Percentiles rank a stretch among this genome's conserved stretches.
phyloP scores from a whole-genome alignment of 2,113 vertebrate species.

The Phrynosoma platyrhinos region DNA sequence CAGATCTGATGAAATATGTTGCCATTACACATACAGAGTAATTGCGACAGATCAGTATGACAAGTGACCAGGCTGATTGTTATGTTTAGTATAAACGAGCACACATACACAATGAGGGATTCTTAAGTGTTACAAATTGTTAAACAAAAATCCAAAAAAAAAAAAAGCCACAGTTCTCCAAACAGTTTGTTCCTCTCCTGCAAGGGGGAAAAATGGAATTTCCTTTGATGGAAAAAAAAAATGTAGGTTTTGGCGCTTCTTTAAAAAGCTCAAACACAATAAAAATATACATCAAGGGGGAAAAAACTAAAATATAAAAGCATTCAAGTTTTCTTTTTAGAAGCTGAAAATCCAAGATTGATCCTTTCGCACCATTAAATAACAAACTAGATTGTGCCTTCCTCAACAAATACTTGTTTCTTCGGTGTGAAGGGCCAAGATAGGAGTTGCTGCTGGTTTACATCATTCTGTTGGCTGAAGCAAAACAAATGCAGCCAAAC shows the following conservation, averaged over 20 bases:
- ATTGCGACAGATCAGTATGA: conserved; percentile 65
- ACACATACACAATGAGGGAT: conserved; percentile 84
- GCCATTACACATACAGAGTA: conserved; percentile 72
- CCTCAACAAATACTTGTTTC: conserved; percentile 62
- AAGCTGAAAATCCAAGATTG: conserved; percentile 81
- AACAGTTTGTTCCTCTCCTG: conserved; percentile 57
- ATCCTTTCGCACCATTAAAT: conserved; percentile 89
- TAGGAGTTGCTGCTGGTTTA: conserved; percentile 54
- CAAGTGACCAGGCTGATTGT: conserved; percentile 57
- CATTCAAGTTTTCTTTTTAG: conserved; percentile 89
- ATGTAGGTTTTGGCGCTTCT: conserved; percentile 82
- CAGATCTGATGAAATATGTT: conserved; percentile 68
- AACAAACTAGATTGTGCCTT: conserved; percentile 73
- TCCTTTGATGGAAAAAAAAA: conserved; percentile 79
- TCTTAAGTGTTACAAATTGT: conserved; percentile 88
- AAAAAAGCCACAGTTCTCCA: conserved; percentile 75
- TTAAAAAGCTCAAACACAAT: conserved; percentile 88
- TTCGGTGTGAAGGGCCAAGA: conserved; percentile 34
- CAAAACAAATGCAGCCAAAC: conserved; percentile 59
- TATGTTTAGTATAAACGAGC: conserved; percentile 81
- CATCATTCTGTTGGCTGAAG: conserved; percentile 37
- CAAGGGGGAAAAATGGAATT: conserved; percentile 28
- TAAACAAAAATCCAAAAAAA: conserved; percentile 59
- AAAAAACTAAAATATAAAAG: conserved; percentile 86
- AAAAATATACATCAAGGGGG: conserved; percentile 91